These are phyloP conservation scores for Trypoxylon attenuatum DNA, from an alignment of 2,888 invertebrate genomes.

Conservation along the genomic window DNA sequence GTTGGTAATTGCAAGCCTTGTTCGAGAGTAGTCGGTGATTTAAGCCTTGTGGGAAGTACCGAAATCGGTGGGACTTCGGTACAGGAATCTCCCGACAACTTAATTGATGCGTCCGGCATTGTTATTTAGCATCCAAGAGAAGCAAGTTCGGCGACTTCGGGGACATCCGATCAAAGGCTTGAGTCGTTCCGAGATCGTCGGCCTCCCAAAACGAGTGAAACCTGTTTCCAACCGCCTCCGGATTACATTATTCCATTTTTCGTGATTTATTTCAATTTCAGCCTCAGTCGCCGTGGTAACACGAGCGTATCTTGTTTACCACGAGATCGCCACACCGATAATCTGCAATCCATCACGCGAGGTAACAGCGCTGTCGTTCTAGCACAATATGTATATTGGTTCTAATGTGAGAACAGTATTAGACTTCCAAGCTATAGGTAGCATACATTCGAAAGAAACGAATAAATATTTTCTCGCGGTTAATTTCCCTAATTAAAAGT, in stretches of 20 bases:
- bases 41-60: slow-evolving; percentile 15
- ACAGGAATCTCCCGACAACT: slow-evolving; percentile 5
- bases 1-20: slow-evolving; percentile 26
- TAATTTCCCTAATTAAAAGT: slow-evolving; percentile 1
- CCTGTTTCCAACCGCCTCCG: not conserved
- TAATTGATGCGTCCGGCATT: slow-evolving; percentile 23
- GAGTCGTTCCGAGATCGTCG: not conserved
- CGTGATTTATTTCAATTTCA: not conserved
- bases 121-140: slow-evolving; percentile 2
- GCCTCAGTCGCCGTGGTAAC: not conserved
- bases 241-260: not conserved
- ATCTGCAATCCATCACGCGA: no score
- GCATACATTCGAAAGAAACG: not conserved
- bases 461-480: not conserved
- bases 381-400: no score
- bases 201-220: not conserved
- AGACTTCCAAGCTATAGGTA: not conserved
- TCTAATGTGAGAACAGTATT: not conserved
- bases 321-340: not conserved
- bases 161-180: not conserved
- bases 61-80: not conserved
- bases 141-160: slow-evolving; percentile 14
- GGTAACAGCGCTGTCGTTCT: no score
- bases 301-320: not conserved
- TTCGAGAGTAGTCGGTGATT: slow-evolving; percentile 18